phyloP scores from a whole-genome alignment of 2,797 vertebrate species.

The Meda fulgida region DNA sequence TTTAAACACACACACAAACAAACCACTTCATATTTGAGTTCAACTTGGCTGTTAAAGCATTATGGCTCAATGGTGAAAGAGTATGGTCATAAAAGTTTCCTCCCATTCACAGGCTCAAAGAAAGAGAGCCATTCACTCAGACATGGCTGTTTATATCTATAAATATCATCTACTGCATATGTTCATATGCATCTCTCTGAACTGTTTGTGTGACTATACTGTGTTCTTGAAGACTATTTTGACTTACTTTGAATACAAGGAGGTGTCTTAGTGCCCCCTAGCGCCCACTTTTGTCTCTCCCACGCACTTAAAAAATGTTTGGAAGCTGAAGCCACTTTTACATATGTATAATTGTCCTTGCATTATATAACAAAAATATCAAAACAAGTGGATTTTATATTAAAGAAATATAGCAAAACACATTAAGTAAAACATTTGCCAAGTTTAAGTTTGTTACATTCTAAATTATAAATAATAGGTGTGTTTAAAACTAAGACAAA shows the following conservation, averaged over 20 bases:
- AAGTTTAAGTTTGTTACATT: background rate
- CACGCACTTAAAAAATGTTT: background rate
- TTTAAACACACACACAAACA: slow-evolving; percentile 14
- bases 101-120: slow-evolving; percentile 11
- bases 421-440: background rate
- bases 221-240: background rate
- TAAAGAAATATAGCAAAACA: background rate
- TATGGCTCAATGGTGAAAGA: background rate
- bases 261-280: background rate
- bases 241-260: background rate
- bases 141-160: background rate
- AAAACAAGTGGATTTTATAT: background rate
- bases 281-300: background rate
- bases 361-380: background rate
- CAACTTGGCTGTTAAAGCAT: slow-evolving; percentile 17
- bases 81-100: slow-evolving; percentile 4
- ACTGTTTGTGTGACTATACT: background rate
- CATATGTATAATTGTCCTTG: background rate
- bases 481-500: background rate
- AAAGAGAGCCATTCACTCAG: background rate
- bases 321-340: background rate
- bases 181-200: background rate
- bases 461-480: background rate
- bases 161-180: background rate
- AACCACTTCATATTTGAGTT: background rate